Percentiles rank a stretch among this genome's conserved stretches.
Conservation (phyloP, 2,888 invertebrate genomes). For the Microctonus brassicae region DNA sequence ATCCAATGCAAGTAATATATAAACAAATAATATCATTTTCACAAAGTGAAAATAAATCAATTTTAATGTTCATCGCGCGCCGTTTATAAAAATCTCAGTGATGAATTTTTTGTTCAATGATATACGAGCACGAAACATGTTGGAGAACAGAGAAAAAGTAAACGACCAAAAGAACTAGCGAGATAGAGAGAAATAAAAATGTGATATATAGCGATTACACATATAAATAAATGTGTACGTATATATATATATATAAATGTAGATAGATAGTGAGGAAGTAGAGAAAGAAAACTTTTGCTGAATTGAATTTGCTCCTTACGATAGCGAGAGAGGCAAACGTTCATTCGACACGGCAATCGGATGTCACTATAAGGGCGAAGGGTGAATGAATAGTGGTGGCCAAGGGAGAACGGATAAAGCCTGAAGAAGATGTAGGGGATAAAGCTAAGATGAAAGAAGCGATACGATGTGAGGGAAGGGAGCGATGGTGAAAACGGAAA, state of each 20-base stretch:
- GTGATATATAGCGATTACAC: not conserved
- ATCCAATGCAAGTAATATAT: no score
- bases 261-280: slow-evolving; percentile 6
- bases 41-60: not conserved
- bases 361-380: slow-evolving; percentile 12
- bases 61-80: not conserved
- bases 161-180: not conserved
- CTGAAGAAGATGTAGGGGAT: slow-evolving; percentile 29
- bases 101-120: slow-evolving; percentile 11
- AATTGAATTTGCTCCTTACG: slow-evolving; percentile 19
- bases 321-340: slow-evolving; percentile 21
- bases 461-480: slow-evolving; percentile 32
- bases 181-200: not conserved
- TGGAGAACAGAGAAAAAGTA: not conserved
- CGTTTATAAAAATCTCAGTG: not conserved
- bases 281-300: slow-evolving; percentile 25
- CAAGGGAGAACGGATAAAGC: slow-evolving; percentile 18
- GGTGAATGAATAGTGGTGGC: not conserved
- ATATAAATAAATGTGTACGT: no score
- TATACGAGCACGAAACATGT: not conserved
- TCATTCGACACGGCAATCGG: slow-evolving; percentile 33
- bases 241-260: not conserved
- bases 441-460: slow-evolving; percentile 27
- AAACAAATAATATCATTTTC: not conserved
- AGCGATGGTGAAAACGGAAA: slow-evolving; percentile 16